Percentiles rank a stretch among this genome's conserved stretches.
phyloP scores from a whole-genome alignment of 92 coral and sea anemone species.

The Bergia puertoricense region DNA sequence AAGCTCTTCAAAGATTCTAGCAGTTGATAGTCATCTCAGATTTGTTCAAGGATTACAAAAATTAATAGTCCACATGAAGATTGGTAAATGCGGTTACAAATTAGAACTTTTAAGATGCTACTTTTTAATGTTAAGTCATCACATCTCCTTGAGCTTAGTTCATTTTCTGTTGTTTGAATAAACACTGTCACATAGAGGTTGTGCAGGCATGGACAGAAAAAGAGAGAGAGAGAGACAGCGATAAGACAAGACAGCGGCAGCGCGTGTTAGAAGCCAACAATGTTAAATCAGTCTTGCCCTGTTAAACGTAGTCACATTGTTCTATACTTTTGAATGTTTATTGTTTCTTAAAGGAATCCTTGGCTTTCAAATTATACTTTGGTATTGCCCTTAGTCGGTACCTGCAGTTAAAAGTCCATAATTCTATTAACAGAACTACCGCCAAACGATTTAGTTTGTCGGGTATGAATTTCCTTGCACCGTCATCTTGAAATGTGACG shows the following conservation, averaged over 20 bases:
- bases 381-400: not conserved
- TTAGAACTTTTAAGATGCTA: not conserved
- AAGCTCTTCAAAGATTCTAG: not conserved
- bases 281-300: slow-evolving; percentile 21
- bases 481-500: not conserved
- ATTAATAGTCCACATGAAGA: too few species aligned
- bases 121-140: too few species aligned
- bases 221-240: slow-evolving; percentile 19
- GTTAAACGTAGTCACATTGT: not conserved
- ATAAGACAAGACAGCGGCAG: slow-evolving; percentile 9
- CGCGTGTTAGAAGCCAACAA: slow-evolving; percentile 14
- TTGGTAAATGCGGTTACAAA: not conserved
- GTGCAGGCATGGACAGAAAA: slow-evolving; percentile 43
- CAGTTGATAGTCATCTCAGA: not conserved
- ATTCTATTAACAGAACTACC: not conserved
- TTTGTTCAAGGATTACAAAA: not conserved
- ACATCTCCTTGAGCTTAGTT: not conserved
- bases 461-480: not conserved
- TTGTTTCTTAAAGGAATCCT: not conserved
- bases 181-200: slow-evolving; percentile 14
- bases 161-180: slow-evolving; percentile 2
- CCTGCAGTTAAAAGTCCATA: not conserved
- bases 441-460: too few species aligned
- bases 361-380: not conserved
- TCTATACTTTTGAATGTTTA: not conserved